These are phyloP conservation scores for Mastigias papua DNA, from an alignment of 30 jellyfish, hydroid and myxozoan genomes.

Conservation along the genomic window DNA sequence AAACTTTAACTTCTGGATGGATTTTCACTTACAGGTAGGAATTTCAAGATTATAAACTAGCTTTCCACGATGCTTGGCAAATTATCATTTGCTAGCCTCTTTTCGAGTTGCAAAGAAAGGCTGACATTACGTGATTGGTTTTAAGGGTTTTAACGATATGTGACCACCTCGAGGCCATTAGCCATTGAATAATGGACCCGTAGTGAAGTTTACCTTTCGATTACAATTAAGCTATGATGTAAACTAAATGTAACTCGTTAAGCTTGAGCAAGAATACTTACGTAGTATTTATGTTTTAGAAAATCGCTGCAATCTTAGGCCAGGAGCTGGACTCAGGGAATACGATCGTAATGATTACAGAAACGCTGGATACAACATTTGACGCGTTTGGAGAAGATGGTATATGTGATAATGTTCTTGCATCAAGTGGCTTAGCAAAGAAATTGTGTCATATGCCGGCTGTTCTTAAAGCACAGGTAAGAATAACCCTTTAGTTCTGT, in stretches of 20 bases:
- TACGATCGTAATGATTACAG: conserved; percentile 26
- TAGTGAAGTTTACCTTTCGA: too few relatives aligned
- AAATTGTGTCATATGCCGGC: neutral
- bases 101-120: too few relatives aligned
- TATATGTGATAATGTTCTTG: conserved; percentile 30
- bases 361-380: conserved; percentile 51
- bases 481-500: neutral
- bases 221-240: too few relatives aligned
- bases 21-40: too few relatives aligned
- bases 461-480: neutral
- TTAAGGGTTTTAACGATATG: too few relatives aligned
- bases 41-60: too few relatives aligned
- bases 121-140: too few relatives aligned
- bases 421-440: conserved; percentile 45
- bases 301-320: conserved; percentile 1
- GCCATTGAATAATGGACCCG: too few relatives aligned
- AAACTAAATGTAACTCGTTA: too few relatives aligned
- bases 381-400: conserved; percentile 69
- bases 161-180: too few relatives aligned
- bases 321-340: conserved; percentile 2
- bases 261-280: neutral
- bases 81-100: too few relatives aligned
- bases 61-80: too few relatives aligned
- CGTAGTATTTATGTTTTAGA: neutral
- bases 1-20: neutral